Evolutionary conservation across 2,888 invertebrate species (phyloP), one percentile per base, ranked within the genome.

Genomic region (Ichneumoninae sp.): DNA sequence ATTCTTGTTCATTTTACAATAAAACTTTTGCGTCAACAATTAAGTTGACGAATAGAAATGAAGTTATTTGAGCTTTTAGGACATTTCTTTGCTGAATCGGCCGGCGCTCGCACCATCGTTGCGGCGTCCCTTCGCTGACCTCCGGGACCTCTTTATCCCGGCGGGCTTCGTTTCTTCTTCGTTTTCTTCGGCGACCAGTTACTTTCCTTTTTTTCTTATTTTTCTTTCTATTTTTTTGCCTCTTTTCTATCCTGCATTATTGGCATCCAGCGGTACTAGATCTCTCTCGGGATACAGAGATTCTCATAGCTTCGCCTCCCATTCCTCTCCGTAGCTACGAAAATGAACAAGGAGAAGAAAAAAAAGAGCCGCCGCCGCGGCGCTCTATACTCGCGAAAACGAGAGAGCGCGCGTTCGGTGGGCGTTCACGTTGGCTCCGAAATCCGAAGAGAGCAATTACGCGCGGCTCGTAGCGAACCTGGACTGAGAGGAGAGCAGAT

Each of bases 401-500:
- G 44, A 68, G 40, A 68, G 44, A 62, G 16, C 40, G 47, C 60
- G 60, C 26, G 62, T 82, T 84, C 82, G 74, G 80, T 83, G 84
- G 86, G 86, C 86, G 86, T 85, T 84, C 78, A 68, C 66, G 69
- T 68, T 60, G 62, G 52, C 69, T 68, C 72, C 72, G 44, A 83
- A 86, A 84, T 86, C 74, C 84, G 65, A 80, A 80, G 79, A 82
- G 82, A 84, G 84, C 81, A 86, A 84, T 86, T 86, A 86, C 70
- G 44, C 57, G 60, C 62, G 65, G 62, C 50, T 74, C 71, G 74
- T 13, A 60, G 57, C 36, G 19, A 54, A 40, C 57, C 26, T 65
- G 70, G 30, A 30, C 44, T 7, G 16, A 76, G 16, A 76, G 60
- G 68, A 68, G 36, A 82, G 80, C 86, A 86, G 84, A 86, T 86